Conservation (phyloP, 2,888 invertebrate genomes). For the Orthosia cruda region DNA sequence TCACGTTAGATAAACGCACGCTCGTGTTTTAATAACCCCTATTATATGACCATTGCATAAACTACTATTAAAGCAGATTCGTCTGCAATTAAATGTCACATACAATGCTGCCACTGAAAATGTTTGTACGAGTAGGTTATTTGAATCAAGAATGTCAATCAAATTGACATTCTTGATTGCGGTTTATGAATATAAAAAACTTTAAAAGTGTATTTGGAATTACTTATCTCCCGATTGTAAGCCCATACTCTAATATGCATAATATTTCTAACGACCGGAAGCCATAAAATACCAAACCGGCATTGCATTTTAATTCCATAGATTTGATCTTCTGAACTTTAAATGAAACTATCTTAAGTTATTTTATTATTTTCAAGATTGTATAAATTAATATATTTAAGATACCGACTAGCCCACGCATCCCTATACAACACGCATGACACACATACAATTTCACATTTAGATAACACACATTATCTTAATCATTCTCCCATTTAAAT, state of each 20-base stretch:
- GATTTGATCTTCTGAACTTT: conserved; percentile 28
- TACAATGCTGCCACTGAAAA: too few species aligned
- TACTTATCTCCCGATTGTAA: not conserved
- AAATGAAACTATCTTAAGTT: not conserved
- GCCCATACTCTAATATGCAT: not conserved
- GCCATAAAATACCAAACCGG: conserved; percentile 10
- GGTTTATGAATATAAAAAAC: not conserved
- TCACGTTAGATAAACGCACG: too few species aligned
- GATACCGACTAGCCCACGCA: conserved; percentile 32
- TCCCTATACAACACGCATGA: conserved; percentile 2
- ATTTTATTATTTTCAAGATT: conserved; percentile 6
- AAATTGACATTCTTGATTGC: too few species aligned
- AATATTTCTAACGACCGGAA: conserved; percentile 26
- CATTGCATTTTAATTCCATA: conserved; percentile 9
- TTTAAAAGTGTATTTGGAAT: not conserved
- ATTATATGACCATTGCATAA: too few species aligned
- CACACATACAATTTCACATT: conserved; percentile 28
- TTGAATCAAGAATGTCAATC: too few species aligned
- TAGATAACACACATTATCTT: conserved; percentile 39
- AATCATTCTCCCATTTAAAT: conserved; percentile 46
- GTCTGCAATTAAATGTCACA: too few species aligned
- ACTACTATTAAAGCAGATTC: too few species aligned
- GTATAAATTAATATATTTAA: conserved; percentile 43
- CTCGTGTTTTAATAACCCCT: too few species aligned
- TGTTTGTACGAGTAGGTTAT: too few species aligned